Evolutionary conservation across 2,888 invertebrate genomes (phyloP).

Genomic region (Campaea margaritaria): DNA sequence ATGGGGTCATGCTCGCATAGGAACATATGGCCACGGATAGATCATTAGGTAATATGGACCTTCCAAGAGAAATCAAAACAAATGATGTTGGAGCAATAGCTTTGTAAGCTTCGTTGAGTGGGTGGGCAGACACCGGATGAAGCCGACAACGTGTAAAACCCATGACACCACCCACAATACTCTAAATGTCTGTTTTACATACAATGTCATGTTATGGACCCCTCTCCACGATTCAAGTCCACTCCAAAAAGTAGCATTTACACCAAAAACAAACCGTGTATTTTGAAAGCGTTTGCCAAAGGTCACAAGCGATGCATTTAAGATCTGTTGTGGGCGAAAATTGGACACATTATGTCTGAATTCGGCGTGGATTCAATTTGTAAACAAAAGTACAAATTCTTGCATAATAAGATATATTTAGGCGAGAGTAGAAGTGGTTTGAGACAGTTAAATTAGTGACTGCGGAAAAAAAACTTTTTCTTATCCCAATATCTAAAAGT

Average conservation of each 20-base stretch:
- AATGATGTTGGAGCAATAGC: too few relatives aligned
- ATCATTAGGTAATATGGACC: neutral
- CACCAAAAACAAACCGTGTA: conserved; percentile 8
- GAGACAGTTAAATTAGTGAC: too few relatives aligned
- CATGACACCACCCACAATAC: too few relatives aligned
- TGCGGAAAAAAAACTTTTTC: too few relatives aligned
- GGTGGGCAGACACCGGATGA: too few relatives aligned
- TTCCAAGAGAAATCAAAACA: too few relatives aligned
- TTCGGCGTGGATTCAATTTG: neutral
- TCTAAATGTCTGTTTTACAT: neutral
- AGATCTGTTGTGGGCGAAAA: conserved; percentile 5
- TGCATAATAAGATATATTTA: neutral
- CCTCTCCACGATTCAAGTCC: neutral
- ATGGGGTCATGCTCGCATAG: too few relatives aligned
- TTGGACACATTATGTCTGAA: conserved; percentile 5
- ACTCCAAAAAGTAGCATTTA: neutral
- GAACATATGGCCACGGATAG: neutral
- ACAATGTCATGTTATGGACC: neutral
- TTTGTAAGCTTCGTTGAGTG: too few relatives aligned
- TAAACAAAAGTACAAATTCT: neutral
- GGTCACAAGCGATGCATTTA: conserved; percentile 8
- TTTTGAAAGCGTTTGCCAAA: conserved; percentile 1
- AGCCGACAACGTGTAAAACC: too few relatives aligned
- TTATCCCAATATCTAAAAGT: too few relatives aligned
- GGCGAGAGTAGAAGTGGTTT: neutral